Conservation (phyloP, 2,113 vertebrate genomes). For the Poicephalus gulielmi region DNA sequence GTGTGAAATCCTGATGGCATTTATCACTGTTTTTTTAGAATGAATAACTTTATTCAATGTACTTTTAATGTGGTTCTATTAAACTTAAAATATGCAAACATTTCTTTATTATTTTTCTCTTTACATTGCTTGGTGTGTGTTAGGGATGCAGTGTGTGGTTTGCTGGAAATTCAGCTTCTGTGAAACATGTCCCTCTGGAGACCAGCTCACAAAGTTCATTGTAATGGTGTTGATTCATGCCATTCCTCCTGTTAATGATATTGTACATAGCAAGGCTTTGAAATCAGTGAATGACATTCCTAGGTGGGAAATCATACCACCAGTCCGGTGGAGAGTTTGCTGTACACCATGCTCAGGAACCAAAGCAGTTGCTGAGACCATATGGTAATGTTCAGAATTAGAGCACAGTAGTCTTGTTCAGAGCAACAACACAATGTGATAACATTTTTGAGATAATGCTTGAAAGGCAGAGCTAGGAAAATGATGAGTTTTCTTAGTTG, state of each 20-base stretch:
- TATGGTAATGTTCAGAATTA: not conserved
- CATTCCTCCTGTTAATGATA: not conserved
- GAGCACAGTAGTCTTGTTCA: not conserved
- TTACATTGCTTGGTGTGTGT: not conserved
- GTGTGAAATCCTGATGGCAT: constrained; percentile 22
- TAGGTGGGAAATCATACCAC: not conserved
- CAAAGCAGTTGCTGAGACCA: constrained; percentile 9
- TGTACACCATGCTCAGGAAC: not conserved
- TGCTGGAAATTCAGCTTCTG: not conserved
- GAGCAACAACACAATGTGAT: not conserved
- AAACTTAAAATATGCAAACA: not conserved
- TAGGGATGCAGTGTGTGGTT: not conserved
- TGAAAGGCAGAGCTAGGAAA: not conserved
- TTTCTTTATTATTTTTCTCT: not conserved
- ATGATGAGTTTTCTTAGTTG: not conserved
- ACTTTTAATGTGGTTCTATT: constrained; percentile 23
- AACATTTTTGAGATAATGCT: not conserved
- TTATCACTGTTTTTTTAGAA: constrained; percentile 1
- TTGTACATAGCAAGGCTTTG: not conserved
- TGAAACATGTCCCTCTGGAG: not conserved
- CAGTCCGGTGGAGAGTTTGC: not conserved
- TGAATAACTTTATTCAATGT: not conserved
- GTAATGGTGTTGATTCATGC: not conserved
- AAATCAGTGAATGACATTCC: not conserved
- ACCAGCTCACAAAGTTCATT: not conserved